phyloP scores from a whole-genome alignment of 2,888 invertebrate species.

The Ptychoptera contaminata region DNA sequence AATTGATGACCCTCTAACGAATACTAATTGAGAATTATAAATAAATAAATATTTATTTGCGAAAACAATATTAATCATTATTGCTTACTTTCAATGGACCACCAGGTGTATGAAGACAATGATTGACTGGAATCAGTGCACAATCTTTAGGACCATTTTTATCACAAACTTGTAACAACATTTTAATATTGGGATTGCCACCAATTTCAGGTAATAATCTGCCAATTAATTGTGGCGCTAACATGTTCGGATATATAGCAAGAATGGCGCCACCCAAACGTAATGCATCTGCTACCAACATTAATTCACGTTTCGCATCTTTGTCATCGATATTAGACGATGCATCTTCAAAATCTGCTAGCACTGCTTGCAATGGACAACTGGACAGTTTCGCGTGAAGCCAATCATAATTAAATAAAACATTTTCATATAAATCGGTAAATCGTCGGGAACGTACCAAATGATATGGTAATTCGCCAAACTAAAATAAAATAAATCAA shows the following conservation, averaged over 20 bases:
- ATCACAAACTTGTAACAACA: constrained; percentile 82
- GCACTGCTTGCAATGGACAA: constrained; percentile 85
- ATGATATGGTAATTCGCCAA: constrained; percentile 91
- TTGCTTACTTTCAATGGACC: constrained; percentile 74
- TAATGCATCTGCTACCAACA: constrained; percentile 84
- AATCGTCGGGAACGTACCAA: constrained; percentile 80
- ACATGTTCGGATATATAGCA: constrained; percentile 84
- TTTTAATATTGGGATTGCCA: constrained; percentile 64
- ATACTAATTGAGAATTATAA: constrained; percentile 43
- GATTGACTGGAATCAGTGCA: constrained; percentile 81
- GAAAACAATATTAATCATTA: neutral
- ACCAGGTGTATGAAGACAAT: constrained; percentile 96
- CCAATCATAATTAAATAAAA: constrained; percentile 96
- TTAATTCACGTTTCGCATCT: constrained; percentile 59
- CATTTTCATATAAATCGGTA: constrained; percentile 77
- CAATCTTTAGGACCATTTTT: constrained; percentile 76
- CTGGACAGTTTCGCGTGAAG: constrained; percentile 89
- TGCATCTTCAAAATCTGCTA: constrained; percentile 93
- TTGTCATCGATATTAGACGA: constrained; percentile 65
- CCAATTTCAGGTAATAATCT: constrained; percentile 84
- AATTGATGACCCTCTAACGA: constrained; percentile 97
- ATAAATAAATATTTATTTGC: constrained; percentile 7
- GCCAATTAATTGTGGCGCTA: constrained; percentile 87
- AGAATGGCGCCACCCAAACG: constrained; percentile 89
- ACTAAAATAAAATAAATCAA: constrained; percentile 33